Evolutionary conservation across 2,113 vertebrate species (phyloP), one percentile per base, ranked within the genome.

Genomic region (Lepidothrix coronata): DNA sequence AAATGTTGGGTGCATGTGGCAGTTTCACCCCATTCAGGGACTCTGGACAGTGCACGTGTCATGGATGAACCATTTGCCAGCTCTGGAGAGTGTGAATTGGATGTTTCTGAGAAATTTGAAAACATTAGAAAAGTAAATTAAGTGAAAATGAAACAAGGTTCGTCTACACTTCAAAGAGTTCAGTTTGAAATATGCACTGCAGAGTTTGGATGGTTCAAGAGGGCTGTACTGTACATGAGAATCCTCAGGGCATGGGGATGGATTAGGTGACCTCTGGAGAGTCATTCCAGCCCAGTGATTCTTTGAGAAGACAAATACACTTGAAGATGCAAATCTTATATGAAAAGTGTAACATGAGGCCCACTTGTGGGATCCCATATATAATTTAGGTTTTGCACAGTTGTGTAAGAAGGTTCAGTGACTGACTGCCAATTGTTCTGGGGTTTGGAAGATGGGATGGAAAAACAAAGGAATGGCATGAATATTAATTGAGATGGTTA

Each of bases 181-280:
- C 39, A 11, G 9, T 55, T 46, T 78, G 51, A 79, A 66, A 55
- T 12, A 37, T 5, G 17, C 19, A 3, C 66, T 51, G 57, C 23
- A 8, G 91, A 39, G 51, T 44, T 73, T 1, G 11, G 86, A 39
- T 0, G 48, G 23, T 61, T 61, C 51, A 14, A 51, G 85, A 58
- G 43, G 68, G 46, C 39, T 63, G 79, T 35, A 22, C 73, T 87
- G 86, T 75, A 73, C 73, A 16, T 2, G 15, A 63, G 55, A 35
- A 35, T 87, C 93, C 96, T 89, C 76, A 30, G 94, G 95, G 95
- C 91, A 84, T 0, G 0, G 48, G 72, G 30, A 37, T 0, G 15
- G 91, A 78, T 95, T 93, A 81, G 55, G 89, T 95, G 95, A 97
- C 89, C 93, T 95, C 95, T 72, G 44, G 51, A 66, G 59, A 57